phyloP scores from a whole-genome alignment of 2,888 invertebrate species.

The Pegoplata infirma region DNA sequence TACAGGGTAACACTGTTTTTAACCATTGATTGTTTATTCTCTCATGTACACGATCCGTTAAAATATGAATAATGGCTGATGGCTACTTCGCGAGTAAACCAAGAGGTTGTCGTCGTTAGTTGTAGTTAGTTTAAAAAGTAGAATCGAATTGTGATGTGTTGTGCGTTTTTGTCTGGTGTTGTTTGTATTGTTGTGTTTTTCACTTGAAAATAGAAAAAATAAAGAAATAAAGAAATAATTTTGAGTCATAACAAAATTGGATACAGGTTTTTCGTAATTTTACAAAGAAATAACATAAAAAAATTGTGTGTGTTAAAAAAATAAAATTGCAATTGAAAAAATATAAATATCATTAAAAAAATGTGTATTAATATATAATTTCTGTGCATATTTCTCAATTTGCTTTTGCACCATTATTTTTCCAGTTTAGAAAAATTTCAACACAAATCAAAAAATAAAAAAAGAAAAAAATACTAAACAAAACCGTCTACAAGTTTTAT shows the following conservation, averaged over 20 bases:
- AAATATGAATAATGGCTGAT: constrained; percentile 25
- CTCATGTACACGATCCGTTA: constrained; percentile 41
- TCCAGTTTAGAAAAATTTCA: no score
- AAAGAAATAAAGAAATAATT: constrained; percentile 11
- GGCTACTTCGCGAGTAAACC: constrained; percentile 4
- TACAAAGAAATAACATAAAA: constrained; percentile 29
- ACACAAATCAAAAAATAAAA: not conserved
- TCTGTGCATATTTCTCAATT: not conserved
- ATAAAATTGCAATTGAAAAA: not conserved
- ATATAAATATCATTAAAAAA: constrained; percentile 8
- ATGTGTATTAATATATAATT: not conserved
- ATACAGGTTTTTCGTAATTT: constrained; percentile 25
- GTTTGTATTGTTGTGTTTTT: constrained; percentile 43
- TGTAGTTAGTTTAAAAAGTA: constrained; percentile 9
- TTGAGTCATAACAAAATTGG: constrained; percentile 22
- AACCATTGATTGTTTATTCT: constrained; percentile 37
- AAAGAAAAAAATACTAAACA: constrained; percentile 1
- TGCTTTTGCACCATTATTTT: not conserved
- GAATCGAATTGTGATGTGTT: constrained; percentile 26
- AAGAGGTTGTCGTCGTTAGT: no score
- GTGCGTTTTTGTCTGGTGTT: not conserved
- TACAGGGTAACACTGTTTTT: constrained; percentile 36
- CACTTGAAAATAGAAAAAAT: constrained; percentile 10
- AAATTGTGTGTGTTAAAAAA: not conserved
- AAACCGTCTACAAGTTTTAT: not conserved